Conservation (phyloP, 2,113 vertebrate genomes). For the Castor canadensis region DNA sequence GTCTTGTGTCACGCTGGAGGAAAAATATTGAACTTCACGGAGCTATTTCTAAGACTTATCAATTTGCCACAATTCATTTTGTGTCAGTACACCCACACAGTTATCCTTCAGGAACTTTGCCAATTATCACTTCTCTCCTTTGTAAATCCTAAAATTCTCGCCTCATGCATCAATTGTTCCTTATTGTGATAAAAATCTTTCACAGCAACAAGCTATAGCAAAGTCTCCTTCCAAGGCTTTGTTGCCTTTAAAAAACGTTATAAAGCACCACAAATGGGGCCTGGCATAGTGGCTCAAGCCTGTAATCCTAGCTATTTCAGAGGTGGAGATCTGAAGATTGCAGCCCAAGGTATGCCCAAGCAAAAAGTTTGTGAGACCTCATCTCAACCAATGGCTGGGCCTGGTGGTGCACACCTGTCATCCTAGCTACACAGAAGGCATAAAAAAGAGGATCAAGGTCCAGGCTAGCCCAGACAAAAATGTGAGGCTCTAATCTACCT, state of each 20-base stretch:
- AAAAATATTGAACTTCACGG: slow-evolving; percentile 26
- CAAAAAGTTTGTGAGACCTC: too few species aligned
- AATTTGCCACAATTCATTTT: slow-evolving; percentile 51
- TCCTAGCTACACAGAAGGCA: too few species aligned
- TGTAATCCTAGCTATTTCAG: too few species aligned
- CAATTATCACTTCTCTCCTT: slow-evolving; percentile 70
- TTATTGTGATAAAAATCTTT: slow-evolving; percentile 63
- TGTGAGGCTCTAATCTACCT: too few species aligned
- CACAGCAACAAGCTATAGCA: slow-evolving; percentile 32
- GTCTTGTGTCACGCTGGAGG: neutral
- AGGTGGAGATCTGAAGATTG: too few species aligned
- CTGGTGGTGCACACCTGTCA: too few species aligned
- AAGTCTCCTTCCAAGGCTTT: slow-evolving; percentile 51
- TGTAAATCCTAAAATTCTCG: slow-evolving; percentile 70
- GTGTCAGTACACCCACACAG: neutral
- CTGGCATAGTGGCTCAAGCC: too few species aligned
- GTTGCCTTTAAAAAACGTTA: slow-evolving; percentile 50
- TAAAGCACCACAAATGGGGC: too few species aligned
- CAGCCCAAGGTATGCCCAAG: too few species aligned
- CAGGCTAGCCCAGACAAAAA: too few species aligned
- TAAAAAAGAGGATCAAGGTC: too few species aligned
- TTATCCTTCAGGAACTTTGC: slow-evolving; percentile 7
- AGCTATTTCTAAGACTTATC: slow-evolving; percentile 57
- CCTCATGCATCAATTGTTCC: slow-evolving; percentile 7
- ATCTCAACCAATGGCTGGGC: too few species aligned